phyloP scores from a whole-genome alignment of 2,113 vertebrate species.

The Sterna hirundo region DNA sequence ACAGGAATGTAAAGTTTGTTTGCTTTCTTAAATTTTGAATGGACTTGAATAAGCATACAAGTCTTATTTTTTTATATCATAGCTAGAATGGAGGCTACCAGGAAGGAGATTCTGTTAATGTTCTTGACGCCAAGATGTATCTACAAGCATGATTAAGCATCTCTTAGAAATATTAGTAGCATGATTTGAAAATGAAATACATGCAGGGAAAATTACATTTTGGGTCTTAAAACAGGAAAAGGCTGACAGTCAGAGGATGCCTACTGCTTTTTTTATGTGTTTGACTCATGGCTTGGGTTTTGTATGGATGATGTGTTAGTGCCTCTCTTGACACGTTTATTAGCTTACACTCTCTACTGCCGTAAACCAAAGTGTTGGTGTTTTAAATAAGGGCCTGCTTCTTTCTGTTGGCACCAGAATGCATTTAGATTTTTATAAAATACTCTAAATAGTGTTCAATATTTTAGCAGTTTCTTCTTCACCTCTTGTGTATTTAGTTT shows the following conservation, averaged over 20 bases:
- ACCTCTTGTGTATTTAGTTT: neutral
- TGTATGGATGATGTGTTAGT: neutral
- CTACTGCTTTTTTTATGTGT: neutral
- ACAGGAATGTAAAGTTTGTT: neutral
- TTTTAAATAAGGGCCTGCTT: neutral
- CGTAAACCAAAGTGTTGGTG: neutral
- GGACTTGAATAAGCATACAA: neutral
- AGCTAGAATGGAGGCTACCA: neutral
- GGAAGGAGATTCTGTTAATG: neutral
- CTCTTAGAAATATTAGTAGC: neutral
- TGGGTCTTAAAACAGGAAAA: neutral
- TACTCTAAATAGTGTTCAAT: neutral
- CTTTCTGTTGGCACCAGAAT: neutral
- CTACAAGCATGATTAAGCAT: neutral
- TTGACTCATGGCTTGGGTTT: neutral
- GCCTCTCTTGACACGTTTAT: neutral
- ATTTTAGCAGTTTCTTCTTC: neutral
- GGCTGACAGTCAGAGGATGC: neutral
- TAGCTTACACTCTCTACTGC: neutral
- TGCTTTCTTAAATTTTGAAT: neutral
- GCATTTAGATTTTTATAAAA: neutral
- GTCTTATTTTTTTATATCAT: neutral
- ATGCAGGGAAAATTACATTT: neutral
- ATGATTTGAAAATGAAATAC: neutral
- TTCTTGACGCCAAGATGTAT: neutral